phyloP scores from a whole-genome alignment of 1,140 invertebrate genomes.

The Pinna nobilis region DNA sequence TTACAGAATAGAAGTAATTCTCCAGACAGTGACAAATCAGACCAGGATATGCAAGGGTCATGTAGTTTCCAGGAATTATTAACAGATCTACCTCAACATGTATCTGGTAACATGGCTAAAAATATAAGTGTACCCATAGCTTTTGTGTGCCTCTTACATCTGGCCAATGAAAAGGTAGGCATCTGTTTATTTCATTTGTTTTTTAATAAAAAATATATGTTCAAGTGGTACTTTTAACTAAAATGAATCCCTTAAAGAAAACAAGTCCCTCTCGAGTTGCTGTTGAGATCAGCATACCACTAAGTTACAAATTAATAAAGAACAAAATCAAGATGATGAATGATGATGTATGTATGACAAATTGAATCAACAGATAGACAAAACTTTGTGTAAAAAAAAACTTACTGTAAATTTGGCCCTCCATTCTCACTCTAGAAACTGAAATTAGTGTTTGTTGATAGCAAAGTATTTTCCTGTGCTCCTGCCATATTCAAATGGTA shows the following conservation, averaged over 20 bases:
- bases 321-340: too few relatives aligned
- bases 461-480: too few relatives aligned
- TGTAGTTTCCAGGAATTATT: conserved; percentile 78
- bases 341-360: too few relatives aligned
- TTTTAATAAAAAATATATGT: not conserved
- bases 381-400: too few relatives aligned
- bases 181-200: not conserved
- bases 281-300: not conserved
- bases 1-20: not conserved
- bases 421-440: too few relatives aligned
- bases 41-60: conserved; percentile 42
- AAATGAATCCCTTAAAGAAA: not conserved
- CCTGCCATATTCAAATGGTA: not conserved
- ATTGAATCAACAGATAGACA: too few relatives aligned
- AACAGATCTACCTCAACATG: conserved; percentile 77
- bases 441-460: too few relatives aligned
- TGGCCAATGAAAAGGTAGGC: conserved; percentile 84
- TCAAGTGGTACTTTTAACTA: not conserved
- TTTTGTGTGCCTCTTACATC: conserved; percentile 85
- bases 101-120: conserved; percentile 80
- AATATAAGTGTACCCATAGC: conserved; percentile 85
- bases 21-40: conserved; percentile 9
- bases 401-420: too few relatives aligned
- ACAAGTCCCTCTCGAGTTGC: not conserved
- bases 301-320: not conserved